Evolutionary conservation across 2,113 vertebrate genomes (phyloP), one percentile per base, ranked within the genome.

Genomic region (Hippolais icterina): DNA sequence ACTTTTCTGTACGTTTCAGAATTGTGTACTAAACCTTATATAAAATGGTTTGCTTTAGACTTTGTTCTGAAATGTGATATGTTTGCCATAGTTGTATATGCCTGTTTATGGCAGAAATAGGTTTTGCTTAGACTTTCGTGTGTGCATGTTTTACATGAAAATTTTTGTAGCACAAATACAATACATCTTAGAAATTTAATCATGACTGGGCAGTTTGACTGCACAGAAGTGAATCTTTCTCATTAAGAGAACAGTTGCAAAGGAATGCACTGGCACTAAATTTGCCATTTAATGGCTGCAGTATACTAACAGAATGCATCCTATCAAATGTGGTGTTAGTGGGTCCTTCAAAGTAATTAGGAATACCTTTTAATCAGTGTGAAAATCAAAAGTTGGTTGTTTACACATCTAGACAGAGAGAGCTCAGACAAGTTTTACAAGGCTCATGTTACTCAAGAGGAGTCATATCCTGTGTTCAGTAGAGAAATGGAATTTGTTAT

Each of bases 1-100:
- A 81, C 60, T 91, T 94, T 93, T 96, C 69, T 82, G 94, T 96
- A 88, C 87, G 94, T 96, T 95, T 97, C 96, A 94, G 92, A 96
- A 93, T 78, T 92, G 47, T 90, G 93, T 94, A 82, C 94, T 81
- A 83, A 96, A 83, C 79, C 69, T 80, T 90, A 37, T 64, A 78
- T 94, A 49, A 81, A 84, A 91, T n/a, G 83, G 94, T 95, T 97
- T 95, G 90, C 76, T 59, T 92, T 93, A 92, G 80, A 71, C 93
- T 88, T 85, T 71, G 90, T 92, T 96, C 94, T 93, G 95, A 97
- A 92, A 94, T 87, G 93, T 94, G 96, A 79, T 82, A 81, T 71
- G 70, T 82, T 94, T 92, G 95, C 97, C 93, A 91, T 83, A 94
- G 92, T 57, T 92, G 71, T 81, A 83, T 85, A 94, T 81, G 94